Conservation (phyloP, 2,113 vertebrate genomes). For the Myrmecobius fasciatus region DNA sequence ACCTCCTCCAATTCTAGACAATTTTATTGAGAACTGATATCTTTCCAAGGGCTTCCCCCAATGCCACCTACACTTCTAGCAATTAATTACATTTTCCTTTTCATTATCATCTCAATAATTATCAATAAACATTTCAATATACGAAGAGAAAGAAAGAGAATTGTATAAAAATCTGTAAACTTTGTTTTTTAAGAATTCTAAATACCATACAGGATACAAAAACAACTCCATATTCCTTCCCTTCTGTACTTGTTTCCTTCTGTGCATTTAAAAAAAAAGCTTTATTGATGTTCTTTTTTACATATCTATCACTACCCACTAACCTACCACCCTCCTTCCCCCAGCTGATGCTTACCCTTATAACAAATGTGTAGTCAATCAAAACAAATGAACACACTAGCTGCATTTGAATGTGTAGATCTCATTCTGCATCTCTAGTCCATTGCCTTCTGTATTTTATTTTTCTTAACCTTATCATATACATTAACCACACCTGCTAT, state of each 20-base stretch:
- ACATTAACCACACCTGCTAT: neutral
- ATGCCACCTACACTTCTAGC: neutral
- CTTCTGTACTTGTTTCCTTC: neutral
- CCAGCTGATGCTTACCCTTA: neutral
- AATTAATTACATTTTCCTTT: neutral
- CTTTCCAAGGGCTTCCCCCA: neutral
- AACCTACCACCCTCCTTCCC: neutral
- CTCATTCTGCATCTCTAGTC: neutral
- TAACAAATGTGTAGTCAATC: neutral
- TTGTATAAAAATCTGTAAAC: neutral
- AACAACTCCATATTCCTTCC: neutral
- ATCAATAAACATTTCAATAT: neutral
- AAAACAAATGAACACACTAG: neutral
- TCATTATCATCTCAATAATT: neutral
- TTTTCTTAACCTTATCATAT: neutral
- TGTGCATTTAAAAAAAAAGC: neutral
- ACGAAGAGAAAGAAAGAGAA: neutral
- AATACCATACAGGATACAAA: neutral
- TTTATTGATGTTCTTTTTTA: neutral
- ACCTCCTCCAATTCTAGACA: neutral
- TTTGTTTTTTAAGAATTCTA: neutral
- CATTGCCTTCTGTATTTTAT: neutral
- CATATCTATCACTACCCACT: neutral
- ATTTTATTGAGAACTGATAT: neutral
- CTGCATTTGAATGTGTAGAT: neutral